These are phyloP conservation scores for Lathronympha strigana DNA, from an alignment of 2,888 invertebrate species.

Conservation along the genomic window DNA sequence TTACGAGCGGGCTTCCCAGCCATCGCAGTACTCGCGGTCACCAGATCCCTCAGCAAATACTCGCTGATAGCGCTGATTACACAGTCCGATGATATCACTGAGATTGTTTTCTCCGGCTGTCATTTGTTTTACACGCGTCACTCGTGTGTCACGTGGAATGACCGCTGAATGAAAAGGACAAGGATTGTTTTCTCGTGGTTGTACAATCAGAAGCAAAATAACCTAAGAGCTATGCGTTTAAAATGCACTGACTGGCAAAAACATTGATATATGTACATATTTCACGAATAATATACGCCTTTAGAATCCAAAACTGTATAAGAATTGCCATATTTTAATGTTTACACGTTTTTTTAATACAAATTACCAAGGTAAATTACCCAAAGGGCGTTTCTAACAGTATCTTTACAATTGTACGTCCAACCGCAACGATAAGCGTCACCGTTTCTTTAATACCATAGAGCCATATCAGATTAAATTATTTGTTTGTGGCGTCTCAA, in stretches of 20 bases:
- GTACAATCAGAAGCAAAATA: too few relatives aligned
- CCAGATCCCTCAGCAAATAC: slow-evolving; percentile 76
- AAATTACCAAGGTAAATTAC: neutral
- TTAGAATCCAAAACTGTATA: too few relatives aligned
- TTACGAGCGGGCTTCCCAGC: slow-evolving; percentile 64
- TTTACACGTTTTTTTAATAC: too few relatives aligned
- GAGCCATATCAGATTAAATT: slow-evolving; percentile 24
- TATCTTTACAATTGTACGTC: slow-evolving; percentile 5
- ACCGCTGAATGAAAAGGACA: slow-evolving; percentile 9
- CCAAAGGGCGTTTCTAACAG: slow-evolving; percentile 2
- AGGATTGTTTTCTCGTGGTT: neutral
- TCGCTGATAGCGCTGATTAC: slow-evolving; percentile 42
- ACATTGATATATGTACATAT: too few relatives aligned
- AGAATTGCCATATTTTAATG: too few relatives aligned
- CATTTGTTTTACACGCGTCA: slow-evolving; percentile 52
- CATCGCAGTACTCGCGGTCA: slow-evolving; percentile 71
- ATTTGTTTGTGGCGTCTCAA: slow-evolving; percentile 32
- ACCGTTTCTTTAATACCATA: slow-evolving; percentile 22
- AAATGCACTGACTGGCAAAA: too few relatives aligned
- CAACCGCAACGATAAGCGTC: slow-evolving; percentile 11
- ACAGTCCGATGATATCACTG: slow-evolving; percentile 58
- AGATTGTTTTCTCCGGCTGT: slow-evolving; percentile 52
- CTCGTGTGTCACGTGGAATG: slow-evolving; percentile 25
- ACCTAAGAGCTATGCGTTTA: too few relatives aligned
- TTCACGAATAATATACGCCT: too few relatives aligned